Evolutionary conservation across 2,113 vertebrate species (phyloP).

Genomic region (Brienomyrus longianalis): DNA sequence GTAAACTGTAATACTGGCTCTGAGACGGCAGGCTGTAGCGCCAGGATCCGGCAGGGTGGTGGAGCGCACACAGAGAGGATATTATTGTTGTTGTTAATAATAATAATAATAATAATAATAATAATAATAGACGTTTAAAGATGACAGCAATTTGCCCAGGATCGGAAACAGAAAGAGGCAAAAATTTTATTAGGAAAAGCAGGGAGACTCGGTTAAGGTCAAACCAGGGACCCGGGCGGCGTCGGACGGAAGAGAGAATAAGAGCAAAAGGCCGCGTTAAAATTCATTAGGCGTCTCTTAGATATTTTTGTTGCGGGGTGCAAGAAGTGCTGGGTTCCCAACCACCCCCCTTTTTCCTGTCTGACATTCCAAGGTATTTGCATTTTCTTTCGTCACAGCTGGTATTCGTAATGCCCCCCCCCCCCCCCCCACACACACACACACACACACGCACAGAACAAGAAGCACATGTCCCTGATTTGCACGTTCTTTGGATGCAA

Average conservation of each 20-base stretch:
- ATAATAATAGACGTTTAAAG: background rate
- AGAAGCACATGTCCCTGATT: conserved; percentile 32
- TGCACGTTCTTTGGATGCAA: conserved; percentile 38
- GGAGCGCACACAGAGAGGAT: background rate
- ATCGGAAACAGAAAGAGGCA: background rate
- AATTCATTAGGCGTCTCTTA: background rate
- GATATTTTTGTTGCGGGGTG: background rate
- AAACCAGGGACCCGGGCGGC: background rate
- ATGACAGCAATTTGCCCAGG: background rate
- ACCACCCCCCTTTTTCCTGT: background rate
- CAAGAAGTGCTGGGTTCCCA: background rate
- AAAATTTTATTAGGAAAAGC: background rate
- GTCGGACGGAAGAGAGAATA: no score
- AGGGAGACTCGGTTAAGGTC: background rate
- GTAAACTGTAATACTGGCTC: background rate
- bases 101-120: background rate
- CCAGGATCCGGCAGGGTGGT: background rate
- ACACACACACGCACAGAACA: conserved; percentile 24
- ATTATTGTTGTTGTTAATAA: background rate
- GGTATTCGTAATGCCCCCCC: background rate
- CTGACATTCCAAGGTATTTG: conserved; percentile 24
- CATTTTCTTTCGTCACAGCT: conserved; percentile 32
- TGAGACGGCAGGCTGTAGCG: background rate
- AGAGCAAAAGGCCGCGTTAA: background rate
- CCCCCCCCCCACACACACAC: background rate